These are phyloP conservation scores for Deilephila elpenor DNA, from an alignment of 2,888 invertebrate genomes.

Conservation along the genomic window DNA sequence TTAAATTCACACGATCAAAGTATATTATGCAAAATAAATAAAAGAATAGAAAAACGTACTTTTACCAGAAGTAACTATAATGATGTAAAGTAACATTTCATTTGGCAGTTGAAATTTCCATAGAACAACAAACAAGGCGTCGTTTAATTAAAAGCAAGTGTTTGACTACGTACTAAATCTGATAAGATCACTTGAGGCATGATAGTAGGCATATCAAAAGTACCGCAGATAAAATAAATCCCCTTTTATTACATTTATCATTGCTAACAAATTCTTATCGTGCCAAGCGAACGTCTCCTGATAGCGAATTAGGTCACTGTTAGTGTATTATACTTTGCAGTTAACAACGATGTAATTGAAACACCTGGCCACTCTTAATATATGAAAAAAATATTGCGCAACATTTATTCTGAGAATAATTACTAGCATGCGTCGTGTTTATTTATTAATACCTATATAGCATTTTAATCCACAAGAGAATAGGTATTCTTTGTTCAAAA, in stretches of 20 bases:
- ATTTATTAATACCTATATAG: neutral
- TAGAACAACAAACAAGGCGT: slow-evolving; percentile 36
- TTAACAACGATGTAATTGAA: slow-evolving; percentile 30
- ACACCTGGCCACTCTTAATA: slow-evolving; percentile 6
- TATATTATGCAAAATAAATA: neutral
- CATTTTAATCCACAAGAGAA: neutral
- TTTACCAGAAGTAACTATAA: too few relatives aligned
- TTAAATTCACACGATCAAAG: neutral
- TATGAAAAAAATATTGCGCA: slow-evolving; percentile 2
- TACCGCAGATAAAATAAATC: slow-evolving; percentile 53
- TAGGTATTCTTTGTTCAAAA: neutral
- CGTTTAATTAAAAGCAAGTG: slow-evolving; percentile 40
- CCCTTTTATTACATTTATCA: slow-evolving; percentile 56
- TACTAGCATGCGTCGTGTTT: neutral
- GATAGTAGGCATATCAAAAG: slow-evolving; percentile 40
- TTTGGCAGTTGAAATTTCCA: too few relatives aligned
- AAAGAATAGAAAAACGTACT: too few relatives aligned
- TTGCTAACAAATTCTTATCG: slow-evolving; percentile 47
- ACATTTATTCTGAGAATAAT: neutral
- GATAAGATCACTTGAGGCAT: slow-evolving; percentile 37
- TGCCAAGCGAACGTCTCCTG: slow-evolving; percentile 46
- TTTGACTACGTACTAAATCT: slow-evolving; percentile 29
- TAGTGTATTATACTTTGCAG: slow-evolving; percentile 30
- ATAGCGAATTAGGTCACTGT: slow-evolving; percentile 61
- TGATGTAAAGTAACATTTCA: too few relatives aligned